Evolutionary conservation across 2,888 invertebrate genomes (phyloP), one percentile per base, ranked within the genome.

Genomic region (Myathropa florea): DNA sequence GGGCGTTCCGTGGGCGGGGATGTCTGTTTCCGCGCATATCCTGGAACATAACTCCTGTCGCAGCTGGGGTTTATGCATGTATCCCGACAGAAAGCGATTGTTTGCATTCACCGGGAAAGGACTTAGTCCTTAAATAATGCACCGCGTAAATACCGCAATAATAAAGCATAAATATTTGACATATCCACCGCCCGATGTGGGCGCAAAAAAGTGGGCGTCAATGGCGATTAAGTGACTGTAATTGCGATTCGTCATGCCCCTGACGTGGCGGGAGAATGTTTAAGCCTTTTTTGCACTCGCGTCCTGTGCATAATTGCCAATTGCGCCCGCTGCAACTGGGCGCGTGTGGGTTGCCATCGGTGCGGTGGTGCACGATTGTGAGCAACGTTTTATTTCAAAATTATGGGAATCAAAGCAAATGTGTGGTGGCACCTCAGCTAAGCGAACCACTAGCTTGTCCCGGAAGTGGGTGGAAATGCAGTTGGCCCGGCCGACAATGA

Each of bases 101-200:
- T 46, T 46, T 46, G 46, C 46, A 36, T 63, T 76, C 75, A 28
- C 80, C 64, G 10, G 55, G 12, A 21, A 59, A 75, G 64, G 65
- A 28, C 65, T 75, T 36, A 78, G 70, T 83, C 59, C 86, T 75
- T 83, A 86, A 86, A 86, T 86, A 79, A 83, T 83, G 79, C 83
- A 79, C 65, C 64, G 63, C 78, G 65, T 63, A 85, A 88, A 87
- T 91, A 90, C 91, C 89, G 91, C 90, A 91, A 90, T 91, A 90
- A 91, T 91, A 92, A 92, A 91, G 90, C 89, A 90, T 88, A 90
- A 89, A 90, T 90, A 91, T 91, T 90, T 90, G 90, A 90, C 90
- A 89, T 90, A 90, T 91, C 90, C 90, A 75, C 23, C 39, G 65
- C 21, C 28, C 78, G 55, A 61, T 64, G 12, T 24, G 55, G 26